These are phyloP conservation scores for Montifringilla adamsi DNA, from an alignment of 2,113 vertebrate genomes.

Conservation along the genomic window DNA sequence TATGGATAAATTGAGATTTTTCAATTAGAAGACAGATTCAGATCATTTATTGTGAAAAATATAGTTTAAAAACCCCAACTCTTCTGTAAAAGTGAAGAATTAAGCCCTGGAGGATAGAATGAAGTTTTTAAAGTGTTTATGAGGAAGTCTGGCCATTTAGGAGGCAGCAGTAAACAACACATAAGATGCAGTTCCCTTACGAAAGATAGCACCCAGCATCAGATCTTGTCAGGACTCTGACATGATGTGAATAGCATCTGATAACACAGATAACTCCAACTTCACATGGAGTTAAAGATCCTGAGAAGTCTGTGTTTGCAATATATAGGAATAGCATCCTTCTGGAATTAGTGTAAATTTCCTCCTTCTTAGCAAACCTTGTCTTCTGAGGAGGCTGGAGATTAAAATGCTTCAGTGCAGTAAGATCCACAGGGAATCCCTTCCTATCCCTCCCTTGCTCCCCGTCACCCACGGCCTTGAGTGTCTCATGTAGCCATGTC, in stretches of 20 bases:
- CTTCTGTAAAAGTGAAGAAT: not conserved
- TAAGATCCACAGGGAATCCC: not conserved
- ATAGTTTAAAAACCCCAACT: not conserved
- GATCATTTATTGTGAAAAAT: not conserved
- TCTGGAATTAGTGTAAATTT: not conserved
- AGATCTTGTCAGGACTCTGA: not conserved
- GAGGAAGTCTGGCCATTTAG: not conserved
- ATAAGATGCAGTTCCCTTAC: not conserved
- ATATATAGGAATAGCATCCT: not conserved
- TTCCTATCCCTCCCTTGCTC: not conserved
- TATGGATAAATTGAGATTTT: not conserved
- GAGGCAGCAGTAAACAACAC: not conserved
- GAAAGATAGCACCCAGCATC: not conserved
- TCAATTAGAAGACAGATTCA: conserved; percentile 1
- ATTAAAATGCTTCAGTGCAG: not conserved
- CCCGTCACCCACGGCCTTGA: fast-evolving
- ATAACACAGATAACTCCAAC: not conserved
- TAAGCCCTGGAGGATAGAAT: not conserved
- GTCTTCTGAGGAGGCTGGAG: not conserved
- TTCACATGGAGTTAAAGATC: not conserved
- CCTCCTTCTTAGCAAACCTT: not conserved
- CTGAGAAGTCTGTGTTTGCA: not conserved
- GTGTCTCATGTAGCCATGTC: fast-evolving
- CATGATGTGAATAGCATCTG: not conserved
- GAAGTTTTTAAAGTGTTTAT: not conserved